Evolutionary conservation across 2,888 invertebrate species (phyloP).

Genomic region (Digitonthophagus gazella): DNA sequence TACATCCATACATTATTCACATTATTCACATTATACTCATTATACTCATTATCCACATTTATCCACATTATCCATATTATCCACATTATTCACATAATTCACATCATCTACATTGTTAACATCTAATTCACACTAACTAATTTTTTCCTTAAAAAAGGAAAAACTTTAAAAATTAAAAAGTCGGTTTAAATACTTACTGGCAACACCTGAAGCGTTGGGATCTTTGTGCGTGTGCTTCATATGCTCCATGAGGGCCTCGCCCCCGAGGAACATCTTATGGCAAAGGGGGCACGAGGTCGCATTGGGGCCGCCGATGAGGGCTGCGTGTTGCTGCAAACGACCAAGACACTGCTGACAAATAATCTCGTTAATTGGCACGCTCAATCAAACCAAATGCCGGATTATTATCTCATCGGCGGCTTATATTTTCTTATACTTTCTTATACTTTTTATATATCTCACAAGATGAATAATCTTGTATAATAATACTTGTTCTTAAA

Average conservation of each 20-base stretch:
- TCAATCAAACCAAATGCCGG: constrained; percentile 44
- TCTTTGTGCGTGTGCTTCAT: constrained; percentile 96
- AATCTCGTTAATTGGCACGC: constrained; percentile 30
- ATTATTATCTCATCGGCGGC: constrained; percentile 13
- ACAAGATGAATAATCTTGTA: too few species aligned
- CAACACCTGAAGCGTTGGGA: constrained; percentile 83
- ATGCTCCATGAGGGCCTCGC: constrained; percentile 91
- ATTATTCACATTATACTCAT: too few species aligned
- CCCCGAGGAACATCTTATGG: constrained; percentile 91
- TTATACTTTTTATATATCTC: too few species aligned
- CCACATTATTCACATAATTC: too few species aligned
- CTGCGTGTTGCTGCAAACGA: constrained; percentile 94
- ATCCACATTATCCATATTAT: too few species aligned
- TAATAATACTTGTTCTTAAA: too few species aligned
- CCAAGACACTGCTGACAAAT: constrained; percentile 83
- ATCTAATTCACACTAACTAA: too few species aligned
- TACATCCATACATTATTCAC: too few species aligned
- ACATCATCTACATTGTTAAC: too few species aligned
- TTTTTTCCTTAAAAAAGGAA: too few species aligned
- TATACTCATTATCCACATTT: too few species aligned
- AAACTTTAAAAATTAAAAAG: not conserved
- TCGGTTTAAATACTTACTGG: constrained; percentile 68
- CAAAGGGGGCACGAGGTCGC: constrained; percentile 91
- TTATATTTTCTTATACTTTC: constrained; percentile 14
- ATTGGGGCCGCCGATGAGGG: constrained; percentile 88